Conservation (phyloP, 2,113 vertebrate species). For the Cynocephalus volans region DNA sequence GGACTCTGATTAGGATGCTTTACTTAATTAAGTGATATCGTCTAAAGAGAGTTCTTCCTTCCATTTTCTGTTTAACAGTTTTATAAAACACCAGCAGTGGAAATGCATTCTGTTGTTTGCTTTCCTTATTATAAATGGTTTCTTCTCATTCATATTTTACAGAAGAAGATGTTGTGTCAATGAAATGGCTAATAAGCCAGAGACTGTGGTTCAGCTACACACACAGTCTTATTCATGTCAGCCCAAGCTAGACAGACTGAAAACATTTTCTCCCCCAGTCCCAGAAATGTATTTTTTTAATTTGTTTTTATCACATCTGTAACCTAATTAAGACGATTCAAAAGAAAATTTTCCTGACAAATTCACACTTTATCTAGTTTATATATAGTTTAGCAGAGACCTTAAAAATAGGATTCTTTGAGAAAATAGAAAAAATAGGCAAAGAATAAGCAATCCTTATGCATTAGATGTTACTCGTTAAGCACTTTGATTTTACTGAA, state of each 20-base stretch:
- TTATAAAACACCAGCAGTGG: slow-evolving; percentile 90
- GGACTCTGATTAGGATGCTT: slow-evolving; percentile 91
- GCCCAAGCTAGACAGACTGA: not conserved
- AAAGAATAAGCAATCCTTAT: slow-evolving; percentile 67
- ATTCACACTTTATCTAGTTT: slow-evolving; percentile 18
- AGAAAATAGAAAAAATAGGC: slow-evolving; percentile 54
- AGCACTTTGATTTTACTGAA: slow-evolving; percentile 83
- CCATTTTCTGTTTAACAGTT: slow-evolving; percentile 88
- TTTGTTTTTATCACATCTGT: slow-evolving; percentile 38
- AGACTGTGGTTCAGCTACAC: slow-evolving; percentile 83
- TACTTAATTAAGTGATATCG: slow-evolving; percentile 92
- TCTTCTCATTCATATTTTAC: slow-evolving; percentile 87
- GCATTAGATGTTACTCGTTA: slow-evolving; percentile 72
- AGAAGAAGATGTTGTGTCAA: slow-evolving; percentile 85
- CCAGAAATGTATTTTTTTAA: slow-evolving; percentile 66
- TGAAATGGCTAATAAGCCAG: slow-evolving; percentile 87
- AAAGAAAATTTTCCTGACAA: slow-evolving; percentile 48
- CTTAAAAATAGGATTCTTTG: slow-evolving; percentile 72
- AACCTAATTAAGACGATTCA: slow-evolving; percentile 63
- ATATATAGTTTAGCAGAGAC: slow-evolving; percentile 10
- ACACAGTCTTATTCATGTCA: slow-evolving; percentile 60
- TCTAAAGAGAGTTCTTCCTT: slow-evolving; percentile 91
- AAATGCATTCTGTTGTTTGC: slow-evolving; percentile 89
- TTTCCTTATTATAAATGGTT: slow-evolving; percentile 89
- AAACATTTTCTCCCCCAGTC: slow-evolving; percentile 26